Evolutionary conservation across 2,888 invertebrate genomes (phyloP).

Genomic region (Drosophila anomelani): DNA sequence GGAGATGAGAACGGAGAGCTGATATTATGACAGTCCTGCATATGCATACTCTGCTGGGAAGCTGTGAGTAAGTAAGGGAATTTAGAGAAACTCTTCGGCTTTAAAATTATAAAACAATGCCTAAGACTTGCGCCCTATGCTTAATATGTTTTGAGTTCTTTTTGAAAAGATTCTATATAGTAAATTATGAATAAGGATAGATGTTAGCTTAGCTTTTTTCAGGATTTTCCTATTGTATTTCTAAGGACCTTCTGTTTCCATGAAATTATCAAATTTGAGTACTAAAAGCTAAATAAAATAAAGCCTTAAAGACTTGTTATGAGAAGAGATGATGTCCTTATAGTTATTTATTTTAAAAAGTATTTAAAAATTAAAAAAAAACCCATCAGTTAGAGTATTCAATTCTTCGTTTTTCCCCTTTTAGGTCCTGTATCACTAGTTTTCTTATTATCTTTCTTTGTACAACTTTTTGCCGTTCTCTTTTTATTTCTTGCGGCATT

Average conservation of each 20-base stretch:
- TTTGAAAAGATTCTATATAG: not conserved
- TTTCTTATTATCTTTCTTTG: conserved; percentile 14
- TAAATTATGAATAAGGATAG: no score
- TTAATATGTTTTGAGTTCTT: not conserved
- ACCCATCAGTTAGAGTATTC: not conserved
- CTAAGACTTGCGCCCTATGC: not conserved
- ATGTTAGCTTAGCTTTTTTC: no score
- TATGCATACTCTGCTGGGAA: conserved; percentile 4
- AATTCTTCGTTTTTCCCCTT: not conserved
- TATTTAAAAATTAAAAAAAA: not conserved
- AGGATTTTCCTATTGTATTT: not conserved
- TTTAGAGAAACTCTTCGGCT: not conserved
- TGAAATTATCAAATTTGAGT: no score
- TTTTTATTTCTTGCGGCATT: conserved; percentile 46
- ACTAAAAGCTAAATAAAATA: no score
- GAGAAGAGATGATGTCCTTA: no score
- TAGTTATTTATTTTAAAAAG: no score
- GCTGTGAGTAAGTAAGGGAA: not conserved
- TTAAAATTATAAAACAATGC: not conserved
- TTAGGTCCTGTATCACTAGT: conserved; percentile 13
- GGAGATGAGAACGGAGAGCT: not conserved
- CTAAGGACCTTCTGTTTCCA: not conserved
- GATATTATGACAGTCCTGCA: not conserved
- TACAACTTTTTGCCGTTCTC: conserved; percentile 12
- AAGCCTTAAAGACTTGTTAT: no score